Conservation (phyloP, 2,888 invertebrate species). For the Hydrotaea cyrtoneurina region DNA sequence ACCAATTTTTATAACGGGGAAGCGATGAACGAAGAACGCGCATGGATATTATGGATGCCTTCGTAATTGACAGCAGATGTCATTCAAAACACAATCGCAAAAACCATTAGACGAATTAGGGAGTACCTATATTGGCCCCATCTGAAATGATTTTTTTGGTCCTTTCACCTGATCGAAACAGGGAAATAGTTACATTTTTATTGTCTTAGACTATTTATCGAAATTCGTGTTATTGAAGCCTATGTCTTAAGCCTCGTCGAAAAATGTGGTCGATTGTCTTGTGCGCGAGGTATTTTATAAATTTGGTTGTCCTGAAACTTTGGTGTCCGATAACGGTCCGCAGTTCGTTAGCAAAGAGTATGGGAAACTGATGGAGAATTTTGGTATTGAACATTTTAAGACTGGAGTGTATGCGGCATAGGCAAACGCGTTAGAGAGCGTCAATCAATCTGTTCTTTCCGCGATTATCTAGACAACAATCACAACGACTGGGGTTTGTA, state of each 20-base stretch:
- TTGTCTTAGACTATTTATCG: not conserved
- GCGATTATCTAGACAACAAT: not conserved
- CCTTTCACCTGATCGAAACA: constrained; percentile 2
- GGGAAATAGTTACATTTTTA: constrained; percentile 21
- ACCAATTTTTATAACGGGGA: too few species aligned
- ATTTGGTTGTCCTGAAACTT: constrained; percentile 1
- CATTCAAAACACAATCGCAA: too few species aligned
- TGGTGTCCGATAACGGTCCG: not conserved
- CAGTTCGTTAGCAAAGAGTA: not conserved
- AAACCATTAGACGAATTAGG: too few species aligned
- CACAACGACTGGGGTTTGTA: not conserved
- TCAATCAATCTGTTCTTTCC: not conserved
- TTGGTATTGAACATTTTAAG: not conserved
- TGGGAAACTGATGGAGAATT: not conserved
- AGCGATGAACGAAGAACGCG: too few species aligned
- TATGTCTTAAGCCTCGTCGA: not conserved
- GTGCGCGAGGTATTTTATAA: not conserved
- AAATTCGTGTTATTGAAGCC: constrained; percentile 14
- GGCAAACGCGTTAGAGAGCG: not conserved
- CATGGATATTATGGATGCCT: too few species aligned
- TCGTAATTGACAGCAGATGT: too few species aligned
- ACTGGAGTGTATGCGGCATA: constrained; percentile 8
- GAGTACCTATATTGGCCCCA: too few species aligned
- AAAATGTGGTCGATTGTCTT: not conserved
- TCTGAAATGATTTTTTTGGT: too few species aligned